Percentiles rank a stretch among this genome's conserved stretches.
Evolutionary conservation across 2,797 vertebrate genomes (phyloP).

Genomic region (Pipistrellus nathusii): DNA sequence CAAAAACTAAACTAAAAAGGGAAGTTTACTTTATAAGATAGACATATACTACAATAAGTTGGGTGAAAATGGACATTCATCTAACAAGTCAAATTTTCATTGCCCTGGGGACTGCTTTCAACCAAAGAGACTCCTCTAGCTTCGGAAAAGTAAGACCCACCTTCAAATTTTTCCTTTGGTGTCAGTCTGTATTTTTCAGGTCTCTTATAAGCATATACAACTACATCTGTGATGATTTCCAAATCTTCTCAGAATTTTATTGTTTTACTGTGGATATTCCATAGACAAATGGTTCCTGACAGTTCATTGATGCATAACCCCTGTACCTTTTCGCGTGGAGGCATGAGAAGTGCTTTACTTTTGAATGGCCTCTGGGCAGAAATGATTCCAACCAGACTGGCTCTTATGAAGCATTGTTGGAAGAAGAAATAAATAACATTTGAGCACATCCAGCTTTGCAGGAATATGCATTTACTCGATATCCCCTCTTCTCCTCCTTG

Average conservation of each 20-base stretch:
- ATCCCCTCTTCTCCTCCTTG: neutral
- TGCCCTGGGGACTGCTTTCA: neutral
- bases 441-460: neutral
- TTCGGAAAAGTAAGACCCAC: neutral
- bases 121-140: neutral
- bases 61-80: neutral
- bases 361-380: neutral
- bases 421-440: slow-evolving; percentile 50
- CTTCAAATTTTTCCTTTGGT: neutral
- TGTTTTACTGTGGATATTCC: neutral
- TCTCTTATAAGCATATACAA: slow-evolving; percentile 14
- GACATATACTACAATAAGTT: slow-evolving; percentile 16
- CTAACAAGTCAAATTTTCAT: slow-evolving; percentile 51
- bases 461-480: slow-evolving; percentile 17
- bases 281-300: neutral
- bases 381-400: slow-evolving; percentile 8
- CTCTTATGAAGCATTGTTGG: neutral
- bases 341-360: neutral
- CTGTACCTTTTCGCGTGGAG: neutral
- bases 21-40: neutral
- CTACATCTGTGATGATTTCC: neutral
- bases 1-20: slow-evolving; percentile 25
- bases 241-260: neutral
- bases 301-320: neutral
- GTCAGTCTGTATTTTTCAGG: neutral